Evolutionary conservation across 2,797 vertebrate genomes (phyloP), one percentile per base, ranked within the genome.

Genomic region (Pangasius djambal): DNA sequence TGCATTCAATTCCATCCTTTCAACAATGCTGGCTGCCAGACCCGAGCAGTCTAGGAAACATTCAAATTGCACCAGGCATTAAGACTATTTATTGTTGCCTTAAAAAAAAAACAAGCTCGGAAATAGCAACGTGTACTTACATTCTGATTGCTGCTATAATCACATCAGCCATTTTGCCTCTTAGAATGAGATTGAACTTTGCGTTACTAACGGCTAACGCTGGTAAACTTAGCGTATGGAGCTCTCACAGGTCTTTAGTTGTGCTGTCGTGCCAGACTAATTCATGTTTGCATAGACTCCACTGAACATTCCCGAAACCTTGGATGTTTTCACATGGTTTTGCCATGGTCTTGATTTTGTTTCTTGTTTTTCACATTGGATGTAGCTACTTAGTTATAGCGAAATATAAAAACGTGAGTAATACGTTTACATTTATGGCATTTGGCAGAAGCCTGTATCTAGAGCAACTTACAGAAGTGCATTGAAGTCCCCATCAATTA

Each of bases 81-180:
- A 83, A 83, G 81, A 40, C 37, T 83, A 63, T 63, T 63, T 28
- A 63, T 83, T 63, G 59, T 82, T 10, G 18, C 16, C n/a, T 57
- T 79, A 31, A 52, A 37, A 37, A 34, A 72, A 77, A 55, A 79
- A 79, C 78, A 81, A 81, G 78, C 31, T 82, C 22, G 10, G 34
- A 59, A 82, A 82, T 61, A 83, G 57, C 79, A 83, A 83, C 2
- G 6, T 63, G 37, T 31, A 44, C 57, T 63, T 81, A 57, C 57
- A 57, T 57, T 81, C 78, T 83, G 78, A 82, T 59, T 82, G 59
- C 55, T 59, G 4, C 31, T 59, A 18, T 61, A 82, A 82, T 59
- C 78, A 82, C 61, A 20, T 83, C 59, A 65, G 82, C 82, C 40
- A 63, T 83, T 83, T 83, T 48, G 3, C 59, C 40, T 48, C 34